These are phyloP conservation scores for Drosophila kanekoi DNA, from an alignment of 2,888 invertebrate genomes.

Conservation along the genomic window DNA sequence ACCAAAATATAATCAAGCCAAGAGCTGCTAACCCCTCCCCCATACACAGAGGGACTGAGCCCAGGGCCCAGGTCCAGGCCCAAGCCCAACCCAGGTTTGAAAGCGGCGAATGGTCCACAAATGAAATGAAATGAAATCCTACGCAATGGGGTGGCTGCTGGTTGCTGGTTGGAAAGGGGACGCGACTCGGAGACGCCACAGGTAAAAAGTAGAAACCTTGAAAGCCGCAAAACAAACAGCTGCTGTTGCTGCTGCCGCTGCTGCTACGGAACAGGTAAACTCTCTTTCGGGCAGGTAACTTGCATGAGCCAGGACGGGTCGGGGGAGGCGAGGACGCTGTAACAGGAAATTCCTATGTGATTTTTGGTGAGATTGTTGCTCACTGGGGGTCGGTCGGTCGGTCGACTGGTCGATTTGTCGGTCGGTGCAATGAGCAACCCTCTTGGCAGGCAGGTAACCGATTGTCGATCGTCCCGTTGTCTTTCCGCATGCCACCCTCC, in stretches of 20 bases:
- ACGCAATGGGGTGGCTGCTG: constrained; percentile 78
- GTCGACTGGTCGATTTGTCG: constrained; percentile 31
- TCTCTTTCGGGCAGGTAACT: constrained; percentile 64
- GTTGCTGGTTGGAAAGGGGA: constrained; percentile 53
- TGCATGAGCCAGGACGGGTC: constrained; percentile 27
- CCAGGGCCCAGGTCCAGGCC: constrained; percentile 1
- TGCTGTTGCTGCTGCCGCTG: constrained; percentile 54
- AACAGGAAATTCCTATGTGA: constrained; percentile 81
- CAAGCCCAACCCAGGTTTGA: constrained; percentile 57
- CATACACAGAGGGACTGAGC: constrained; percentile 22
- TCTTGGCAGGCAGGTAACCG: constrained; percentile 61
- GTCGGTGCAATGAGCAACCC: constrained; percentile 46
- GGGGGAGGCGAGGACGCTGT: constrained; percentile 56
- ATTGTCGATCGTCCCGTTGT: constrained; percentile 38
- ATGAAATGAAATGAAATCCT: constrained; percentile 73
- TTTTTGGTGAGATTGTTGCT: constrained; percentile 74
- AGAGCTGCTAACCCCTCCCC: constrained; percentile 37
- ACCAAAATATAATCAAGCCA: constrained; percentile 58
- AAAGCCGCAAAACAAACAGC: constrained; percentile 79
- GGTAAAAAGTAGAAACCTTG: constrained; percentile 78
- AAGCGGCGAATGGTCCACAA: constrained; percentile 54
- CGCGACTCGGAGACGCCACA: constrained; percentile 66
- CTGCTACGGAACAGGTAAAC: constrained; percentile 67
- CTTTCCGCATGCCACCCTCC: constrained; percentile 62
- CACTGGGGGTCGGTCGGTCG: constrained; percentile 51